Conservation (phyloP, 2,797 vertebrate genomes). For the Fratercula arctica region DNA sequence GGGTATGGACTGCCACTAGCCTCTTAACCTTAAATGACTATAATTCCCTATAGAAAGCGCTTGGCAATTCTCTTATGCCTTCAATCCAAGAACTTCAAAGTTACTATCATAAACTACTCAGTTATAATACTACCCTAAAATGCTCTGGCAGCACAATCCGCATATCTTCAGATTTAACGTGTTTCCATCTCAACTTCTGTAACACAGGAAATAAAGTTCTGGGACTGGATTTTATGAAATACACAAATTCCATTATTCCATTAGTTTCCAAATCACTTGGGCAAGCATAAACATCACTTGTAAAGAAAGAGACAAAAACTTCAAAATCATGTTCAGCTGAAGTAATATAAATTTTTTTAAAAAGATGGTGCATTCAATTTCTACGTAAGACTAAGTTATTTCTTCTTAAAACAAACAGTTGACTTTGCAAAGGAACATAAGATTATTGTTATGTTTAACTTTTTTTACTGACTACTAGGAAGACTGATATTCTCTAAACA, state of each 20-base stretch:
- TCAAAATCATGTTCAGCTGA: neutral
- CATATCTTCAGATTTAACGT: conserved; percentile 50
- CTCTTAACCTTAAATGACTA: conserved; percentile 51
- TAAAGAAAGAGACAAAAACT: neutral
- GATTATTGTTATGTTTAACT: neutral
- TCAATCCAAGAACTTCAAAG: conserved; percentile 58
- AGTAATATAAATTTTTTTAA: neutral
- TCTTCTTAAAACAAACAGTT: neutral
- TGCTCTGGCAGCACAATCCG: conserved; percentile 65
- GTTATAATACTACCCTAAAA: conserved; percentile 22
- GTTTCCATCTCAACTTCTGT: conserved; percentile 43
- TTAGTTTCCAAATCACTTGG: neutral
- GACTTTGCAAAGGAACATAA: neutral
- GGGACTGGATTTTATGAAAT: conserved; percentile 29
- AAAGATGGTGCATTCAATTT: neutral
- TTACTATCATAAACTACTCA: conserved; percentile 26
- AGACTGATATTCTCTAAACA: neutral
- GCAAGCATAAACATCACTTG: neutral
- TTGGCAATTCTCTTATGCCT: conserved; percentile 34
- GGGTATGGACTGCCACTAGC: conserved; percentile 1
- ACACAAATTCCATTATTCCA: neutral
- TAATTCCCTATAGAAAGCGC: neutral
- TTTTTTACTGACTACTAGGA: neutral
- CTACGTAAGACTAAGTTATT: neutral
- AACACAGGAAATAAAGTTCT: conserved; percentile 48